Conservation (phyloP, 2,113 vertebrate species). For the Thunnus thynnus region DNA sequence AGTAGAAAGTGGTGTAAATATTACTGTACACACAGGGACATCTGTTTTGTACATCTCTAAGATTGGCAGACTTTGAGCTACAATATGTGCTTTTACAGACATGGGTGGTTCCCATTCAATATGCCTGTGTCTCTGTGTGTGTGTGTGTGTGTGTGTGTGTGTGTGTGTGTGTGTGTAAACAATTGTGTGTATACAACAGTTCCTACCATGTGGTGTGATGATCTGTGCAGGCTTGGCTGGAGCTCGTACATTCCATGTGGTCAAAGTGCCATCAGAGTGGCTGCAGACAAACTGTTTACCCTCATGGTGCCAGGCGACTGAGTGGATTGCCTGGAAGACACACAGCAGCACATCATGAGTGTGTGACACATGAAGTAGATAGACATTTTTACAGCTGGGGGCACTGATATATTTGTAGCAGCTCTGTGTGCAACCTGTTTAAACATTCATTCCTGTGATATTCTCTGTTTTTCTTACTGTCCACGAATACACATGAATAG, state of each 20-base stretch:
- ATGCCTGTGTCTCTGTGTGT: constrained; percentile 10
- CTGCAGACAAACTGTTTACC: constrained; percentile 99
- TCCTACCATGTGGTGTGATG: constrained; percentile 96
- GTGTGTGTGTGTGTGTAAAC: not conserved
- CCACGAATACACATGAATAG: not conserved
- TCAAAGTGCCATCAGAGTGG: constrained; percentile 98
- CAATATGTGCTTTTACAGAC: constrained; percentile 17
- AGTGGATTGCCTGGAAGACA: constrained; percentile 93
- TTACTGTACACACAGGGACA: not conserved
- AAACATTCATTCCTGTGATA: not conserved
- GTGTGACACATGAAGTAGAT: not conserved
- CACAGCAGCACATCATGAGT: constrained; percentile 11
- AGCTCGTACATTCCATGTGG: constrained; percentile 95
- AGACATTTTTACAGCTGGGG: constrained; percentile 2
- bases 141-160: constrained; percentile 6
- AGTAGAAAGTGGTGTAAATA: not conserved
- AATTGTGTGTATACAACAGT: constrained; percentile 21
- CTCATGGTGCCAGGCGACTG: constrained; percentile 98
- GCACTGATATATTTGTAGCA: not conserved
- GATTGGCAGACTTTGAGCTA: not conserved
- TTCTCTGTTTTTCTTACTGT: not conserved
- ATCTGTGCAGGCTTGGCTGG: constrained; percentile 93
- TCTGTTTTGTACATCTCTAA: not conserved
- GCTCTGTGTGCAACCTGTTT: not conserved
- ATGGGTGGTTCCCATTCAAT: constrained; percentile 6